Evolutionary conservation across 2,888 invertebrate species (phyloP).

Genomic region (Malachius bipustulatus): DNA sequence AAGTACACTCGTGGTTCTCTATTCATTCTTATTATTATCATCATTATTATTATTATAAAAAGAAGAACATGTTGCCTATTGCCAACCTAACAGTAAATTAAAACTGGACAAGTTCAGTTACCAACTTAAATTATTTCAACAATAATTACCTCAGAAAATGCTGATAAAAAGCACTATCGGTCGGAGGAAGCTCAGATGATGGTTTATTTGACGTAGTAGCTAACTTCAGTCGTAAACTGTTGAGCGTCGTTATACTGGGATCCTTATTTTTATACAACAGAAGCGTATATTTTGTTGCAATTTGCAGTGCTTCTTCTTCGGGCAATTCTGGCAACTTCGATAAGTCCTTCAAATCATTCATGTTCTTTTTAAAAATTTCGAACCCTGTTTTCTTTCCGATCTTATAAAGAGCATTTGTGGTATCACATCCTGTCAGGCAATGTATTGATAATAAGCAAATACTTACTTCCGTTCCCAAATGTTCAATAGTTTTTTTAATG

Average conservation of each 20-base stretch:
- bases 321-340: not conserved
- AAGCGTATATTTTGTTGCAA: not conserved
- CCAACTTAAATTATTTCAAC: too few relatives aligned
- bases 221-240: not conserved
- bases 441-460: not conserved
- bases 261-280: slow-evolving; percentile 2
- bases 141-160: slow-evolving; percentile 3
- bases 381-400: not conserved
- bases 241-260: not conserved
- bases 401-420: not conserved
- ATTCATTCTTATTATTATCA: too few relatives aligned
- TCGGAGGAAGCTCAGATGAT: slow-evolving; percentile 2
- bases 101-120: too few relatives aligned
- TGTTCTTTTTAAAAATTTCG: not conserved
- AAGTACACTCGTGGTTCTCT: too few relatives aligned
- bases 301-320: not conserved
- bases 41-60: too few relatives aligned
- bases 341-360: not conserved
- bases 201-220: slow-evolving; percentile 1
- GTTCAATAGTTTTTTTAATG: not conserved
- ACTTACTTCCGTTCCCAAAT: not conserved
- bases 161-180: slow-evolving; percentile 2
- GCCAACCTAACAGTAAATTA: too few relatives aligned
- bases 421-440: not conserved
- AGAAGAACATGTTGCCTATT: too few relatives aligned